Conservation (phyloP, 2,113 vertebrate genomes). For the Bambusicola thoracicus region DNA sequence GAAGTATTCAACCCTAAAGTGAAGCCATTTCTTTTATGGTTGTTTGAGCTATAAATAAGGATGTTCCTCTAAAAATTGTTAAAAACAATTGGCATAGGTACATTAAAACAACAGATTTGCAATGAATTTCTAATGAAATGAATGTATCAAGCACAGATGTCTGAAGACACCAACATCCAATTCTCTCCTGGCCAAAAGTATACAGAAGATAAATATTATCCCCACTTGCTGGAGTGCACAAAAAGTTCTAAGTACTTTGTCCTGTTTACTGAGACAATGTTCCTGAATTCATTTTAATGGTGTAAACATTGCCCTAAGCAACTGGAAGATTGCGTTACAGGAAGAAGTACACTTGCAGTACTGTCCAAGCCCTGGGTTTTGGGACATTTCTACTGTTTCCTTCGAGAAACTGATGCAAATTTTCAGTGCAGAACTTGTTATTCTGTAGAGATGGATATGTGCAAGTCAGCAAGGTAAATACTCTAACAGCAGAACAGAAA, state of each 20-base stretch:
- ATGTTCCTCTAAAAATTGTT: slow-evolving; percentile 10
- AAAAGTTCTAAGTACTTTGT: slow-evolving; percentile 26
- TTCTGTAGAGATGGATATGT: neutral
- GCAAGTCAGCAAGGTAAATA: neutral
- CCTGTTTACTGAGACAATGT: slow-evolving; percentile 52
- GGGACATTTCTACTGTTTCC: neutral
- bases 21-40: slow-evolving; percentile 1
- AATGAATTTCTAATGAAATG: slow-evolving; percentile 14
- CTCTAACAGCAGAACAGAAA: neutral
- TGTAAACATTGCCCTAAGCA: slow-evolving; percentile 49
- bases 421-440: neutral
- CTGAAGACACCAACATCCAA: slow-evolving; percentile 23
- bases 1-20: slow-evolving; percentile 34
- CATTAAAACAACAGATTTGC: slow-evolving; percentile 25
- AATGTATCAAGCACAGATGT: slow-evolving; percentile 57
- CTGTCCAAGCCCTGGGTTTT: neutral
- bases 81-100: slow-evolving; percentile 25
- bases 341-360: neutral
- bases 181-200: slow-evolving; percentile 49
- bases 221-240: slow-evolving; percentile 11
- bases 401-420: neutral
- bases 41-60: neutral
- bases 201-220: slow-evolving; percentile 58
- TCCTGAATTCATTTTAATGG: slow-evolving; percentile 28
- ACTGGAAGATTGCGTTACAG: neutral